phyloP scores from a whole-genome alignment of 2,113 vertebrate species.

The Serilophus lunatus region DNA sequence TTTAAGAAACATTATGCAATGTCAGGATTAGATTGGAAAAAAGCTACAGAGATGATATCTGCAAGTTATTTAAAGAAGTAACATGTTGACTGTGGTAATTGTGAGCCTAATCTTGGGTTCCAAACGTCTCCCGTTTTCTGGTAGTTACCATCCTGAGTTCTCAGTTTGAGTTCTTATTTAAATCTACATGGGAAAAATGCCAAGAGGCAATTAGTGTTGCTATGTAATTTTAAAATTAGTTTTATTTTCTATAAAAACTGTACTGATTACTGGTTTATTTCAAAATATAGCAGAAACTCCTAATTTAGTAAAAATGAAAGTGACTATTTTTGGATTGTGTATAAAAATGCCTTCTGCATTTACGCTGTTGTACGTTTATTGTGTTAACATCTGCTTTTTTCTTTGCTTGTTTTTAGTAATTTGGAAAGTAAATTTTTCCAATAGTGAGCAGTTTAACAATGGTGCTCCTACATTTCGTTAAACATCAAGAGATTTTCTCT shows the following conservation, averaged over 20 bases:
- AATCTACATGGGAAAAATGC: not conserved
- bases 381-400: not conserved
- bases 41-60: not conserved
- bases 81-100: not conserved
- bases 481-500: not conserved
- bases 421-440: not conserved
- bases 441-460: not conserved
- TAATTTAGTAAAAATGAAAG: not conserved
- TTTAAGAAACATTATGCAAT: not conserved
- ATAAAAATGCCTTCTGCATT: not conserved
- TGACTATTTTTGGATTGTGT: not conserved
- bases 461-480: not conserved
- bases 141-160: not conserved
- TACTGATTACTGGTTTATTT: not conserved
- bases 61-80: not conserved
- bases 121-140: not conserved
- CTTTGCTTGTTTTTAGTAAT: not conserved
- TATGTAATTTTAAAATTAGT: constrained; percentile 18
- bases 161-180: not conserved
- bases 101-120: not conserved
- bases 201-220: constrained; percentile 2
- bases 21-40: not conserved
- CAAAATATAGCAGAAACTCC: not conserved
- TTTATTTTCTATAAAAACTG: constrained; percentile 15
- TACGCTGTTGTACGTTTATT: not conserved